Percentiles rank a stretch among this genome's conserved stretches.
phyloP scores from a whole-genome alignment of 2,797 vertebrate genomes.

The Ceyx erithaca region DNA sequence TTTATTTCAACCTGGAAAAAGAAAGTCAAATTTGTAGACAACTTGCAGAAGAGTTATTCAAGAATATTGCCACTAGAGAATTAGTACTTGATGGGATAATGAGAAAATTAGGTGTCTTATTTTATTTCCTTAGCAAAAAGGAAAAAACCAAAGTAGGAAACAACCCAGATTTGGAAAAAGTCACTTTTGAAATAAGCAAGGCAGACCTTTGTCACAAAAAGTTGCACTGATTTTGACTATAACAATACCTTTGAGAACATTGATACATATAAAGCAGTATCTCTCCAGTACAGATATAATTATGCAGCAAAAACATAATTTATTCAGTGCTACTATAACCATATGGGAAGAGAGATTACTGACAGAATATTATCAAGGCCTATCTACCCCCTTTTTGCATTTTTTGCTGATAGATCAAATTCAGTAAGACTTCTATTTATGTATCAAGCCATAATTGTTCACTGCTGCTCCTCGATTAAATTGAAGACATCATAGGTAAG shows the following conservation, averaged over 20 bases:
- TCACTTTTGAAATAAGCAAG: not conserved
- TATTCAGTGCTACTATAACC: not conserved
- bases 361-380: not conserved
- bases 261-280: not conserved
- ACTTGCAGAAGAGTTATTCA: not conserved
- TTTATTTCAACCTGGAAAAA: not conserved
- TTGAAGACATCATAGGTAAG: not conserved
- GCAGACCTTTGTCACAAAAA: not conserved
- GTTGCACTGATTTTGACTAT: not conserved
- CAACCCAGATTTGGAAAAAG: not conserved
- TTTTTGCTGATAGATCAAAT: not conserved
- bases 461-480: not conserved
- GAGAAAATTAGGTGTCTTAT: not conserved
- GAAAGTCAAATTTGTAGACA: not conserved
- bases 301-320: not conserved
- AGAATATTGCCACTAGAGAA: not conserved
- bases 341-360: not conserved
- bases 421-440: not conserved
- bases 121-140: slow-evolving; percentile 1
- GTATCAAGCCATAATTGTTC: not conserved
- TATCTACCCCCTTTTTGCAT: not conserved
- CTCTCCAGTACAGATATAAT: not conserved
- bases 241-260: not conserved
- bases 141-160: not conserved
- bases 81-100: not conserved